These are phyloP conservation scores for Dipodomys stephensi DNA, from an alignment of 2,113 vertebrate genomes.

Conservation along the genomic window DNA sequence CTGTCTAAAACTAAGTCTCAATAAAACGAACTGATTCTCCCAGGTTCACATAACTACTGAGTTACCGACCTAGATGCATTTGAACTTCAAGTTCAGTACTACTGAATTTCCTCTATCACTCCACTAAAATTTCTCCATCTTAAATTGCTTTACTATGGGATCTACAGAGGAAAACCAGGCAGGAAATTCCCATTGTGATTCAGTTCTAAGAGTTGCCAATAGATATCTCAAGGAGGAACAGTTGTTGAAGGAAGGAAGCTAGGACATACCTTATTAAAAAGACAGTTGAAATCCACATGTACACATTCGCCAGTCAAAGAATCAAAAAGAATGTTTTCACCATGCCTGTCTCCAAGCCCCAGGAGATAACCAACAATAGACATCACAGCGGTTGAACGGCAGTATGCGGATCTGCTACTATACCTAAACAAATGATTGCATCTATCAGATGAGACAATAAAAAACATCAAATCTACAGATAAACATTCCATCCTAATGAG, in stretches of 20 bases:
- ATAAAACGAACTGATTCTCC: slow-evolving; percentile 38
- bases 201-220: background rate
- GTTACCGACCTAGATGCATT: background rate
- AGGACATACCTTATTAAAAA: slow-evolving; percentile 96
- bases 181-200: background rate
- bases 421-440: slow-evolving; percentile 88
- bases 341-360: slow-evolving; percentile 97
- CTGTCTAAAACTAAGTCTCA: slow-evolving; percentile 47
- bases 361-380: slow-evolving; percentile 99
- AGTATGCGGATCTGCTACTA: slow-evolving; percentile 96
- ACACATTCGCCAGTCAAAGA: slow-evolving; percentile 97
- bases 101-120: background rate
- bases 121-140: slow-evolving; percentile 18
- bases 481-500: background rate
- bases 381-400: slow-evolving; percentile 98
- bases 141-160: slow-evolving; percentile 24
- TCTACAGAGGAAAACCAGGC: slow-evolving; percentile 6
- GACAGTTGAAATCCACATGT: slow-evolving; percentile 99
- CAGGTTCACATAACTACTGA: slow-evolving; percentile 1
- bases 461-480: background rate
- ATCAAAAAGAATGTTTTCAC: slow-evolving; percentile 98
- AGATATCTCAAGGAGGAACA: background rate
- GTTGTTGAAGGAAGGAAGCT: background rate
- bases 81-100: slow-evolving; percentile 14
- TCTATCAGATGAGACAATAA: background rate